Evolutionary conservation across 2,888 invertebrate genomes (phyloP).

Genomic region (Acleris sparsana): DNA sequence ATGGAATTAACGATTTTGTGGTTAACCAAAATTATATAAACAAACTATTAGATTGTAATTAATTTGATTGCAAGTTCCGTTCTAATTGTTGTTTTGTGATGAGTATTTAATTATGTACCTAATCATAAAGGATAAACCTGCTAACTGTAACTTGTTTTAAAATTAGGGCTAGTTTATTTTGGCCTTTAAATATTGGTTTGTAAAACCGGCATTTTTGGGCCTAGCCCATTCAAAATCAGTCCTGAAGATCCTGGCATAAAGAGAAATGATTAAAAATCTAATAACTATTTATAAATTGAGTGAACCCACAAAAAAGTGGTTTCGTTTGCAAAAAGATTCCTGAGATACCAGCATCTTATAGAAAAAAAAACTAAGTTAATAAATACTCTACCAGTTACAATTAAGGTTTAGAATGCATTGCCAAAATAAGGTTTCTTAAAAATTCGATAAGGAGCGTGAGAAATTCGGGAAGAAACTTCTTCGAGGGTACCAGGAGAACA

Average conservation of each 20-base stretch:
- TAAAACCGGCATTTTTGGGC: too few relatives aligned
- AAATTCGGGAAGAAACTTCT: constrained; percentile 82
- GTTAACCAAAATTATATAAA: constrained; percentile 2
- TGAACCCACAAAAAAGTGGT: too few relatives aligned
- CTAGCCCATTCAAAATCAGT: too few relatives aligned
- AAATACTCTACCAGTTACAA: background rate
- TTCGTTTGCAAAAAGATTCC: too few relatives aligned
- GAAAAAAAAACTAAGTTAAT: background rate
- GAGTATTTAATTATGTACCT: too few relatives aligned
- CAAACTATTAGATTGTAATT: background rate
- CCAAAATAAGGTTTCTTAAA: constrained; percentile 61
- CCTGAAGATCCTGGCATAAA: too few relatives aligned
- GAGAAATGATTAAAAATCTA: too few relatives aligned
- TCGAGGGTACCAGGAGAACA: constrained; percentile 72
- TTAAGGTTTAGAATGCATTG: constrained; percentile 45
- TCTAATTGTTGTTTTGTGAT: background rate
- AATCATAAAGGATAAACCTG: too few relatives aligned
- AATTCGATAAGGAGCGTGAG: constrained; percentile 76
- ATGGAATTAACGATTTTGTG: background rate
- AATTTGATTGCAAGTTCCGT: constrained; percentile 11
- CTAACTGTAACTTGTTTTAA: too few relatives aligned
- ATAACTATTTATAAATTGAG: too few relatives aligned
- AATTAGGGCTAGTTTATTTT: too few relatives aligned
- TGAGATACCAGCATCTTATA: constrained; percentile 6
- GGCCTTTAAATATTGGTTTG: too few relatives aligned